These are phyloP conservation scores for Lasioglossum baleicum DNA, from an alignment of 1,140 invertebrate species.

Conservation along the genomic window DNA sequence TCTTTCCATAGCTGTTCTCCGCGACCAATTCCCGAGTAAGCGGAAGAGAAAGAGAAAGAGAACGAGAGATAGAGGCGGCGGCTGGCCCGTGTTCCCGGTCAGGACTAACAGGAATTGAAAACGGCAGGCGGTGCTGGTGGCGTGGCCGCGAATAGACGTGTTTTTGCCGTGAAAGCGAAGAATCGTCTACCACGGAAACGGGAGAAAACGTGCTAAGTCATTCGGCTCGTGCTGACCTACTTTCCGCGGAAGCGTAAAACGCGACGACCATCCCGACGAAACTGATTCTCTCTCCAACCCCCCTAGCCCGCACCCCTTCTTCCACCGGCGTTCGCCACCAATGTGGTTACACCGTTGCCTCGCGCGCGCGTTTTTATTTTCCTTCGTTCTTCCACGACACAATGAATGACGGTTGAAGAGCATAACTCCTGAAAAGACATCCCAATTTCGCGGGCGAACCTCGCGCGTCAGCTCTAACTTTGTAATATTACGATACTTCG, in stretches of 20 bases:
- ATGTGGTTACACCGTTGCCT: constrained; percentile 22
- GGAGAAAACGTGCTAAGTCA: constrained; percentile 59
- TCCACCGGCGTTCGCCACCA: neutral
- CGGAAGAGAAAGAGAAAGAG: neutral
- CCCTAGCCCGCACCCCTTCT: neutral
- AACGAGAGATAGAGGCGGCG: too few relatives aligned
- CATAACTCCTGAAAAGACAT: constrained; percentile 37
- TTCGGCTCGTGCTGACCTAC: constrained; percentile 58
- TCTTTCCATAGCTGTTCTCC: constrained; percentile 28
- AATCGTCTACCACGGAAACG: constrained; percentile 56
- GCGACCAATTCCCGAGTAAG: constrained; percentile 14
- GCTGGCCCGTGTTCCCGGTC: neutral
- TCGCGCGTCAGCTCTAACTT: constrained; percentile 2
- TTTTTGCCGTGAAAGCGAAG: constrained; percentile 54
- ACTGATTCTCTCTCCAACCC: constrained; percentile 50
- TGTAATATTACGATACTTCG: constrained; percentile 13
- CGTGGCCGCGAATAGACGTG: constrained; percentile 54
- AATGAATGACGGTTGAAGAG: constrained; percentile 44
- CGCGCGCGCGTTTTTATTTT: constrained; percentile 9
- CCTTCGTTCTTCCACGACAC: constrained; percentile 13
- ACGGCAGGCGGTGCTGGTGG: constrained; percentile 43
- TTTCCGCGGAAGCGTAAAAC: constrained; percentile 42
- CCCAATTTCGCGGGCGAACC: constrained; percentile 24
- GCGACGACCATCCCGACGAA: constrained; percentile 23
- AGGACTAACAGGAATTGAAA: constrained; percentile 49